phyloP scores from a whole-genome alignment of 2,797 vertebrate genomes.

The Odontamblyopus lacepedii region DNA sequence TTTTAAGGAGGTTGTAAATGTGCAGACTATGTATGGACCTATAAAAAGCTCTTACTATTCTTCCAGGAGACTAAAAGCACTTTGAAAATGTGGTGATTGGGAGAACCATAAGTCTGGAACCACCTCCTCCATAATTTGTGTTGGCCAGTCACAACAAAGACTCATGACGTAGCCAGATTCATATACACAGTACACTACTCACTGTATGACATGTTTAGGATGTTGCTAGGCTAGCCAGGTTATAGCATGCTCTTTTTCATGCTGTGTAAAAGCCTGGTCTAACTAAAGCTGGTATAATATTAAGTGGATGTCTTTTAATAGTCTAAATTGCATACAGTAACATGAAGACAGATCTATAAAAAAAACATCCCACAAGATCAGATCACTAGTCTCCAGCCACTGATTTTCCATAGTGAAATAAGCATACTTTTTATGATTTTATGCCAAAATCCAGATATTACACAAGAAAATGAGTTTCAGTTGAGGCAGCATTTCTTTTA shows the following conservation, averaged over 20 bases:
- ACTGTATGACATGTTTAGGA: background rate
- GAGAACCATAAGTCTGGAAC: background rate
- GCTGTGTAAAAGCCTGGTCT: background rate
- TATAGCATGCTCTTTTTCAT: background rate
- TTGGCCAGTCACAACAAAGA: no score
- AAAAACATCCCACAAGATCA: no score
- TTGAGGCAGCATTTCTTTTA: background rate
- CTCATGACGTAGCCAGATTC: background rate
- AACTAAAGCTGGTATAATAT: conserved; percentile 2
- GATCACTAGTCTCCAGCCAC: conserved; percentile 31
- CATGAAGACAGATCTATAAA: no score
- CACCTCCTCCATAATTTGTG: no score
- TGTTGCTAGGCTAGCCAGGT: background rate
- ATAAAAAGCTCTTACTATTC: no score
- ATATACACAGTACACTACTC: background rate
- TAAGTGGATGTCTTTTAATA: background rate
- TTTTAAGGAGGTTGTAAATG: no score
- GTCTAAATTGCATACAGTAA: background rate
- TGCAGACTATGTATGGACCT: no score
- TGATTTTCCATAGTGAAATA: conserved; percentile 40
- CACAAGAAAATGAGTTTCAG: background rate
- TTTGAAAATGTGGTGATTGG: background rate
- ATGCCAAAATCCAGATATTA: background rate
- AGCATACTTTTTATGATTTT: conserved; percentile 26
- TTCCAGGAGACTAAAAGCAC: background rate